phyloP scores from a whole-genome alignment of 37 sponge, comb jelly and placozoan species.

The Ephydatia muelleri region DNA sequence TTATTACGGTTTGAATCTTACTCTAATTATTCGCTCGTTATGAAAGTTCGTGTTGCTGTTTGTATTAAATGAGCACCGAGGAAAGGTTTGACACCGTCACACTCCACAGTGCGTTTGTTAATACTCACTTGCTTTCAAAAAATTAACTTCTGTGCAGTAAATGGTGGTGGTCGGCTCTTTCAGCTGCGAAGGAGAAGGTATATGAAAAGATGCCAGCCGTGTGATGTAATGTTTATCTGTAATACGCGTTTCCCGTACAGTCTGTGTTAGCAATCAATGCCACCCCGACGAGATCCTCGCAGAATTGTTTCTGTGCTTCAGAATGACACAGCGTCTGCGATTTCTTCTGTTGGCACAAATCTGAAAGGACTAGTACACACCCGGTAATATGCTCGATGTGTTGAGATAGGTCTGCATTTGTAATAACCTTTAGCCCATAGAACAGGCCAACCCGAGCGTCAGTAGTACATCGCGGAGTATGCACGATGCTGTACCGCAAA shows the following conservation, averaged over 20 bases:
- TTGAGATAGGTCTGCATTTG: not conserved
- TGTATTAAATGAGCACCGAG: not conserved
- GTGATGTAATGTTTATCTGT: too few relatives aligned
- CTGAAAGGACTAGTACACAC: constrained; percentile 23
- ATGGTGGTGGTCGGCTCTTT: constrained; percentile 1
- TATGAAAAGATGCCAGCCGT: not conserved
- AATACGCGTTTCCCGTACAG: not conserved
- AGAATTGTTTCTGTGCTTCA: constrained; percentile 64
- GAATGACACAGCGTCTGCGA: constrained; percentile 51
- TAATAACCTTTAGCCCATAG: not conserved
- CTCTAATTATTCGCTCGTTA: not conserved
- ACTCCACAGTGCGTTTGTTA: not conserved
- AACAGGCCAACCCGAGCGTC: not conserved
- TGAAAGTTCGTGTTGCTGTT: not conserved
- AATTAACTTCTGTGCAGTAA: not conserved
- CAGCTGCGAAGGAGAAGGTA: not conserved
- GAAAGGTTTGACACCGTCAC: not conserved
- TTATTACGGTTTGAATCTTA: too few relatives aligned
- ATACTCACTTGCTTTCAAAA: too few relatives aligned
- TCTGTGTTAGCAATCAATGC: constrained; percentile 56
- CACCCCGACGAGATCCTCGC: constrained; percentile 69
- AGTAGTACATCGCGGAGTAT: not conserved
- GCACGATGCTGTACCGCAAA: not conserved
- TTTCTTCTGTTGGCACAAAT: constrained; percentile 43
- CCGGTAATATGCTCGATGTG: not conserved